Base-by-base conservation (phyloP, 1,140 invertebrate species). In the Anthonomus grandis region DNA sequence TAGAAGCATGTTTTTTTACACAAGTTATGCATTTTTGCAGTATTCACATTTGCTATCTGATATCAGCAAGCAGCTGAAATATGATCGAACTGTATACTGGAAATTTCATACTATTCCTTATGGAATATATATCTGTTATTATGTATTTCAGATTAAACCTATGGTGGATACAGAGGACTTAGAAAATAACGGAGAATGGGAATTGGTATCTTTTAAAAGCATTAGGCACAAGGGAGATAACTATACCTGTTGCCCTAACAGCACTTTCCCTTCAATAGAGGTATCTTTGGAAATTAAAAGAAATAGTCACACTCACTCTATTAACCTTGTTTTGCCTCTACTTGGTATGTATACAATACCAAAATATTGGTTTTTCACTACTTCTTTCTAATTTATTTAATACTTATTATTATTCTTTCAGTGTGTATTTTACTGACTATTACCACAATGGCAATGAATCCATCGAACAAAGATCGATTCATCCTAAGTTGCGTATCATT, bases 341-440 rank as follows among this genome's bases (percentile, higher is more conserved):
- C 49, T 81, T 19, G 74, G 80, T 81, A 67, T 46, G 44, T 3
- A 34, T 3, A 34, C 1, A 13, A 2, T 3, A 34, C 31, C 31
- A 34, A 1, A 12, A n/a, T n/a, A n/a, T n/a, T n/a, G n/a, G n/a
- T n/a, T n/a, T n/a, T n/a, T n/a, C n/a, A n/a, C n/a, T n/a, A n/a
- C n/a, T n/a, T n/a, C n/a, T 13, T 13, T 13, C 31, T 1, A 34
- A 34, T 34, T 1, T 2, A 34, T 58, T 42, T 45, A 42, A 51
- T 46, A 42, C 24, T 23, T 18, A 23, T 2, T 23, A 10, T 51
- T 51, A 60, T 60, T 54, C 47, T 67, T 65, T 47, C 44, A 81
- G 79, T 74, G 6, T 47, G 79, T 36, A 70, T 78, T 38, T 34
- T 72, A 3, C 52, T 80, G 47, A 79, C 77, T 13, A 45, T 81